A percentile compares a stretch with the other conserved stretches of the same genome.
phyloP scores from a whole-genome alignment of 2,888 invertebrate species.

The Nymphalis c-album region DNA sequence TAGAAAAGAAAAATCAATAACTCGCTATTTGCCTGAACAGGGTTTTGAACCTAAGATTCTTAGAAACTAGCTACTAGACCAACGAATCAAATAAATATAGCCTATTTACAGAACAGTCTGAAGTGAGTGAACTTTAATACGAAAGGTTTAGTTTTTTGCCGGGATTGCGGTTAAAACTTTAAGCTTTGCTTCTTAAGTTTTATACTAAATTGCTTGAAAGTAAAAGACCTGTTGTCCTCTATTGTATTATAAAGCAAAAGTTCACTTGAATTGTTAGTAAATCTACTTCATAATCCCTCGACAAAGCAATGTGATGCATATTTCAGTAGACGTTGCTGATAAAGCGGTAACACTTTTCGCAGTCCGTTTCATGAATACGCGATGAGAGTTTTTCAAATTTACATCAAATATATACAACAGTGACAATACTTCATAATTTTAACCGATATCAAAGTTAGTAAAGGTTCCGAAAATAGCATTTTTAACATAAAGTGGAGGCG shows the following conservation, averaged over 20 bases:
- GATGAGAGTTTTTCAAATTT: slow-evolving; percentile 11
- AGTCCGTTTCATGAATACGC: slow-evolving; percentile 18
- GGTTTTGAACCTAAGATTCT: too few species aligned
- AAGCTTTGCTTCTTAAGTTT: neutral
- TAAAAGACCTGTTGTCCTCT: slow-evolving; percentile 1
- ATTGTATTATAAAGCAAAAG: slow-evolving; percentile 1
- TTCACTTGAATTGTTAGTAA: slow-evolving; percentile 13
- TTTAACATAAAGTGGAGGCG: too few species aligned
- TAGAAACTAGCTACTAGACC: too few species aligned
- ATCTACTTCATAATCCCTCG: slow-evolving; percentile 16
- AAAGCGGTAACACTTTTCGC: slow-evolving; percentile 15
- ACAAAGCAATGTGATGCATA: slow-evolving; percentile 22
- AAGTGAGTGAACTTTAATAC: neutral
- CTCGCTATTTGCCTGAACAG: too few species aligned
- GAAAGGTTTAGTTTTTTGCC: neutral
- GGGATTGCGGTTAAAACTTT: neutral
- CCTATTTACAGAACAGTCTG: neutral
- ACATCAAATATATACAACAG: neutral
- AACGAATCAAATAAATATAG: too few species aligned
- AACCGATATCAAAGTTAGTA: too few species aligned
- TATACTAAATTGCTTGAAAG: neutral
- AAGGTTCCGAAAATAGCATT: too few species aligned
- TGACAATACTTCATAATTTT: too few species aligned
- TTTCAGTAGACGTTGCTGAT: slow-evolving; percentile 14
- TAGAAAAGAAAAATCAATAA: too few species aligned